Conservation (phyloP, 2,797 vertebrate genomes). For the Phoebastria nigripes region DNA sequence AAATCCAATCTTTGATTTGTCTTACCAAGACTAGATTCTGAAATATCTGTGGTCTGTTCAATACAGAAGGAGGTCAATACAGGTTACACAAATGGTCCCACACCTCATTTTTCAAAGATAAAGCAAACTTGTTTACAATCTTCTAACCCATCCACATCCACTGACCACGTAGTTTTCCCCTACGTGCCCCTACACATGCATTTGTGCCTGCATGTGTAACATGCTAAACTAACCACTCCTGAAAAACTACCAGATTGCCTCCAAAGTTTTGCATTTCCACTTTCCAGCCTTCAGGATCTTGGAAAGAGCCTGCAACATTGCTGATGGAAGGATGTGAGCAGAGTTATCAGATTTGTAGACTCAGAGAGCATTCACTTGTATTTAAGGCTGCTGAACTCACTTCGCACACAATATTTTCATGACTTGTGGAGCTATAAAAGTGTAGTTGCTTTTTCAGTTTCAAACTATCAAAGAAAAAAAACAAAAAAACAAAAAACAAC, state of each 20-base stretch:
- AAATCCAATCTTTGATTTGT: neutral
- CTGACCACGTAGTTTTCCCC: neutral
- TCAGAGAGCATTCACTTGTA: neutral
- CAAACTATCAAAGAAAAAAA: neutral
- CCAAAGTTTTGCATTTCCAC: neutral
- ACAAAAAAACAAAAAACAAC: neutral
- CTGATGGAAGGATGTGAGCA: neutral
- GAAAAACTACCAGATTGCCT: neutral
- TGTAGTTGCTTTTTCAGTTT: neutral
- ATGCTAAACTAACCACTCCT: neutral
- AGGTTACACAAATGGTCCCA: neutral
- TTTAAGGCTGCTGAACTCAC: neutral
- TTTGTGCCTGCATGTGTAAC: neutral
- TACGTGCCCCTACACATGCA: accelerated
- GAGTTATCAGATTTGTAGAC: neutral
- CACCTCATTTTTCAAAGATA: neutral
- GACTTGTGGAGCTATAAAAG: neutral
- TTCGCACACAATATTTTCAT: neutral
- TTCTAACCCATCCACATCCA: neutral
- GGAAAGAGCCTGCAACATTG: neutral
- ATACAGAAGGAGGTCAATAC: neutral
- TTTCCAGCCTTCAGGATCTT: neutral
- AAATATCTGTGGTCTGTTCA: neutral
- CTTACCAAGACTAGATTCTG: neutral
- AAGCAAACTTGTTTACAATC: neutral